Evolutionary conservation across 2,797 vertebrate species (phyloP).

Genomic region (Propithecus deckenii): DNA sequence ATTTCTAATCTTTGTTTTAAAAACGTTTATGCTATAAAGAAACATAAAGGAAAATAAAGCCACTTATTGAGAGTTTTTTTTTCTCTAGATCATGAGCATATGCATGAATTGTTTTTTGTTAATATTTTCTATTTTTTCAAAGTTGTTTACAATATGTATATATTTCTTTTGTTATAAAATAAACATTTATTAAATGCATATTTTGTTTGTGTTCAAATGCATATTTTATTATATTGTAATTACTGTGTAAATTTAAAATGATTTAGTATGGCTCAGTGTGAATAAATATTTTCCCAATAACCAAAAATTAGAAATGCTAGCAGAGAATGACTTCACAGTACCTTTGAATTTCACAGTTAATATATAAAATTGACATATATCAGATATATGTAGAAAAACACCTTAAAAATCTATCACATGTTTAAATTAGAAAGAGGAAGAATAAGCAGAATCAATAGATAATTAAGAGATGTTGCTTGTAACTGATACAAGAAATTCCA

Average conservation of each 20-base stretch:
- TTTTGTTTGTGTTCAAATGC: background rate
- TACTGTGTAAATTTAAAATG: background rate
- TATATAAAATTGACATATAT: background rate
- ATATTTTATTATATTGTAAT: background rate
- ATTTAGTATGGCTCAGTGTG: background rate
- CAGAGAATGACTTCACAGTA: background rate
- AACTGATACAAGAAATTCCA: background rate
- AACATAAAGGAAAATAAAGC: background rate
- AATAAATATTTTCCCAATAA: background rate
- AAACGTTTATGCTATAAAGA: background rate
- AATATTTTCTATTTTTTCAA: background rate
- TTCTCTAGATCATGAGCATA: background rate
- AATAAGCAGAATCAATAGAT: background rate
- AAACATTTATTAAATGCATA: background rate
- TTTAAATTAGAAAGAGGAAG: background rate
- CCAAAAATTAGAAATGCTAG: background rate
- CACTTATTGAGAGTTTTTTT: background rate
- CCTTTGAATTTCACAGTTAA: background rate
- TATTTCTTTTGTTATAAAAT: background rate
- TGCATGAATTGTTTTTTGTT: background rate
- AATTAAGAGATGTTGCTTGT: background rate
- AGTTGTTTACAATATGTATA: background rate
- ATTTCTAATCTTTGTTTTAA: background rate
- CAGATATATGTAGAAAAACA: background rate
- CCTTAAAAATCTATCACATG: background rate